phyloP scores from a whole-genome alignment of 2,797 vertebrate species.

The Apogon talboti region DNA sequence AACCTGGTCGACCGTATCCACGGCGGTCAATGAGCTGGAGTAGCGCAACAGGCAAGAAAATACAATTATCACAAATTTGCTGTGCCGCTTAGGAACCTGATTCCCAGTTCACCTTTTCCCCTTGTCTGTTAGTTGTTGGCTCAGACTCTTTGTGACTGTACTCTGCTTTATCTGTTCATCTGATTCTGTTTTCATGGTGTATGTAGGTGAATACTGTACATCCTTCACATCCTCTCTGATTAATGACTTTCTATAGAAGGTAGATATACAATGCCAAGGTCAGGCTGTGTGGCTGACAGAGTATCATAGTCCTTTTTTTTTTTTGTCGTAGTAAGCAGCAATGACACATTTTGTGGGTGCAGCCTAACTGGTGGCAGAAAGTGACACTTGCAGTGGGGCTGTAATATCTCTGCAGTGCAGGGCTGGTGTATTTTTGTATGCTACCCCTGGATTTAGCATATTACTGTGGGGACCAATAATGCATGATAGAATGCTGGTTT shows the following conservation, averaged over 20 bases:
- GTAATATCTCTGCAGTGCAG: too few species aligned
- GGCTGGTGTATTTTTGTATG: too few species aligned
- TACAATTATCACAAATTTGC: slow-evolving; percentile 53
- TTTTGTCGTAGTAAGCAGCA: too few species aligned
- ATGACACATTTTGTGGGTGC: too few species aligned
- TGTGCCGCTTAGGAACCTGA: slow-evolving; percentile 40
- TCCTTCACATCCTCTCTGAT: slow-evolving; percentile 19
- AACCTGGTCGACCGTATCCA: slow-evolving; percentile 43
- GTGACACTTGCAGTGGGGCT: too few species aligned
- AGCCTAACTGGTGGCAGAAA: too few species aligned
- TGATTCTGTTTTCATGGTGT: neutral
- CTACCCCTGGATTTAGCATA: too few species aligned
- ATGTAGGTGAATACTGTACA: neutral
- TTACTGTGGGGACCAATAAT: too few species aligned
- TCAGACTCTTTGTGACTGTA: too few species aligned
- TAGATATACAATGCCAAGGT: slow-evolving; percentile 35
- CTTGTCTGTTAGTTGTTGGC: neutral
- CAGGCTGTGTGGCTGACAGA: slow-evolving; percentile 36
- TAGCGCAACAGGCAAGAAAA: slow-evolving; percentile 48
- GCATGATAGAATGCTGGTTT: too few species aligned
- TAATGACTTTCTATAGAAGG: slow-evolving; percentile 14
- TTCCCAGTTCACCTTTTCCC: slow-evolving; percentile 21
- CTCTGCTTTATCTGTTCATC: neutral
- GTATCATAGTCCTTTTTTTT: too few species aligned
- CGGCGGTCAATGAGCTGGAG: slow-evolving; percentile 36